Base-by-base conservation (phyloP, 2,113 vertebrate species). In the Blennius ocellaris region DNA sequence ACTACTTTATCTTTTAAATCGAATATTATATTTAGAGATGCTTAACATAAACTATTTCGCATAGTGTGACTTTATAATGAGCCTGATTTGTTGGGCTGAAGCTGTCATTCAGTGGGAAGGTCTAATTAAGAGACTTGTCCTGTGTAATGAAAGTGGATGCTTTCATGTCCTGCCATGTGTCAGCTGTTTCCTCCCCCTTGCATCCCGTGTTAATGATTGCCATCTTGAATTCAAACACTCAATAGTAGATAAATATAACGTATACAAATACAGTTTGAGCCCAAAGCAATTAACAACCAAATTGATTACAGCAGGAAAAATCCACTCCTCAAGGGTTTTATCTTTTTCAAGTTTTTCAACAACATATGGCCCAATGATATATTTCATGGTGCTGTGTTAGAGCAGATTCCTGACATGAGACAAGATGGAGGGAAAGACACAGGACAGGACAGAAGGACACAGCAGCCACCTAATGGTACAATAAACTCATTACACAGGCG, bases 401-500 rank as follows among this genome's bases (percentile, higher is more conserved):
- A 39, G 7, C 54, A 45, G 40, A 16, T 11, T 52, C 17, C 5
- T 39, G 60, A 7, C 11, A n/a, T 1, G 3, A 45, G 59, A 60
- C 3, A 30, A 59, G 53, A 68, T 41, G 4, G n/a, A 41, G 50
- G 21, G 16, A 52, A 7, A 40, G 60, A 4, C 21, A 41, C 54
- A 3, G 55, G 21, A 43, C 30, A 59, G 45, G 47, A 45, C 43
- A 43, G n/a, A 51, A 66, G 67, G 44, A 40, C 76, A 38, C 56
- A 76, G 21, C 38, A 70, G 87, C 74, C 80, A 68, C 41, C 78
- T 83, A 72, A 77, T 62, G 80, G 78, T 72, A 12, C 43, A 50
- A 64, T 62, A 11, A 68, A 16, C 60, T 70, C 64, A 80, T 81
- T 85, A 65, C 76, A 89, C 36, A 58, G 38, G 43, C 2, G 21